Evolutionary conservation across 2,888 invertebrate genomes (phyloP).

Genomic region (Nysson spinosus): DNA sequence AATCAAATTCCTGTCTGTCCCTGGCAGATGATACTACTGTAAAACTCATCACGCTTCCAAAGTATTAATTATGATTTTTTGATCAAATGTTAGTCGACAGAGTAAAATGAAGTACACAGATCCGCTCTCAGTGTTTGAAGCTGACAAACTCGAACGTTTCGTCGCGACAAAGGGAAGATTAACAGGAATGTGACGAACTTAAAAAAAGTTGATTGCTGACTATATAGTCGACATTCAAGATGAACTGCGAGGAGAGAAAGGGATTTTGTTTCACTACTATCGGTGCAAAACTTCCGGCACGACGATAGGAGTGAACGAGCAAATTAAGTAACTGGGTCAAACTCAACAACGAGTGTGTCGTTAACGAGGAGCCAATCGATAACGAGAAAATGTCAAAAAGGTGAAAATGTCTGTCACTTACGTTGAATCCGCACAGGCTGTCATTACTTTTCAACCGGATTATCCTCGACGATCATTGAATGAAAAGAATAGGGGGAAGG

Average conservation of each 20-base stretch:
- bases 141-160: no score
- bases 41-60: no score
- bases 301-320: constrained; percentile 13
- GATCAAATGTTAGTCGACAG: no score
- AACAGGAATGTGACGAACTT: no score
- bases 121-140: no score
- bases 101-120: no score
- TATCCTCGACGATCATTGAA: constrained; percentile 27
- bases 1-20: no score
- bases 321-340: constrained; percentile 55
- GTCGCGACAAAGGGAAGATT: no score
- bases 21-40: no score
- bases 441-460: constrained; percentile 27
- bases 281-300: constrained; percentile 6
- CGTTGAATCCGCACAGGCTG: constrained; percentile 5
- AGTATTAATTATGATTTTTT: no score
- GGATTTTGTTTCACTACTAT: constrained; percentile 1
- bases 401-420: constrained; percentile 42
- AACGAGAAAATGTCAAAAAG: constrained; percentile 49
- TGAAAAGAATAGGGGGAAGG: background rate
- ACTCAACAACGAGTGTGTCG: constrained; percentile 28
- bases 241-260: background rate
- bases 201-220: no score
- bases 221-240: no score
- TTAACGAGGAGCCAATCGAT: constrained; percentile 59